These are phyloP conservation scores for Cheilosia vulpina DNA, from an alignment of 2,888 invertebrate species.

Conservation along the genomic window DNA sequence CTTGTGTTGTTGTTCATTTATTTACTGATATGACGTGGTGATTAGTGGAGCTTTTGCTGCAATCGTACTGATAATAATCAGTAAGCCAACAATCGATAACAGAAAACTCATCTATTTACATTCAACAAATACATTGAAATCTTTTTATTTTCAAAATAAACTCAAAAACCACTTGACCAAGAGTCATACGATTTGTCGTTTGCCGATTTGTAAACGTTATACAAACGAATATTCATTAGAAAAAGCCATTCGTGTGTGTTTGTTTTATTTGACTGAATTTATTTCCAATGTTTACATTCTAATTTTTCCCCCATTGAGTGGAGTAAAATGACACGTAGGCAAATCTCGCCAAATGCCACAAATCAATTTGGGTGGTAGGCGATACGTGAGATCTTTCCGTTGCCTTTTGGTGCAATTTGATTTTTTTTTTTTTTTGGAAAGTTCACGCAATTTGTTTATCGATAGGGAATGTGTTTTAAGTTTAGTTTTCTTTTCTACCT, in stretches of 20 bases:
- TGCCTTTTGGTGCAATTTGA: background rate
- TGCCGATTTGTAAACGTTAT: background rate
- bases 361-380: constrained; percentile 19
- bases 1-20: background rate
- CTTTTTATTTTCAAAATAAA: background rate
- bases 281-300: constrained; percentile 17
- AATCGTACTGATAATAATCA: background rate
- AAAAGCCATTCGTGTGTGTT: background rate
- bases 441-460: background rate
- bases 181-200: constrained; percentile 10
- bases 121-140: background rate
- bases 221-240: background rate
- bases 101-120: background rate
- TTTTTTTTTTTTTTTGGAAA: background rate
- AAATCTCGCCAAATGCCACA: constrained; percentile 13
- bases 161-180: background rate
- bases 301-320: background rate
- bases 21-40: background rate
- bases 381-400: constrained; percentile 24
- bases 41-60: background rate
- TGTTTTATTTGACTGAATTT: background rate
- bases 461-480: background rate
- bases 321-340: constrained; percentile 20
- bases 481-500: too few species aligned
- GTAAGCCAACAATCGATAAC: constrained; percentile 1